These are phyloP conservation scores for Drosophila meridionalis DNA, from an alignment of 2,888 invertebrate species.

Conservation along the genomic window DNA sequence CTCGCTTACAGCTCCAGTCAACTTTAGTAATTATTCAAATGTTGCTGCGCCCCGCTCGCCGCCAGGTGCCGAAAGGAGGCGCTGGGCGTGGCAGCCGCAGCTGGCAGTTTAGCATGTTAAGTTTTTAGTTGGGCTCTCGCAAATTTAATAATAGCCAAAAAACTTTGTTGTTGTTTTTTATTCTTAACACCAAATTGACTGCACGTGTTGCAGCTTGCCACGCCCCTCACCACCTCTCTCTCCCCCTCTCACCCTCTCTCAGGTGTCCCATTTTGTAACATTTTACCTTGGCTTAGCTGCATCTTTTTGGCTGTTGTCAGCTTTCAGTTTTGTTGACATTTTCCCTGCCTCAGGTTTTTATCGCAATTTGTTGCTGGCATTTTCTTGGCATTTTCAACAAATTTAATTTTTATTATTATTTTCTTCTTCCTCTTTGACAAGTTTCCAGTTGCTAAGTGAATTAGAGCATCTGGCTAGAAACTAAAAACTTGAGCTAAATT, in stretches of 20 bases:
- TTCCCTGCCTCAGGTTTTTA: conserved; percentile 47
- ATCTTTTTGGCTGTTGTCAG: conserved; percentile 35
- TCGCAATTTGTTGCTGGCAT: conserved; percentile 54
- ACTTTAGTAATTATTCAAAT: conserved; percentile 78
- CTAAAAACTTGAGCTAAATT: conserved; percentile 63
- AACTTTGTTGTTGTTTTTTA: conserved; percentile 40
- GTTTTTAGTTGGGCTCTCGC: conserved; percentile 36
- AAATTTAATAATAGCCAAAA: conserved; percentile 73
- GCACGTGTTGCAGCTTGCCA: conserved; percentile 38
- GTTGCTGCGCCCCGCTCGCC: conserved; percentile 20
- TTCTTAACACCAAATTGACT: conserved; percentile 56
- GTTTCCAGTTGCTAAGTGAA: conserved; percentile 60
- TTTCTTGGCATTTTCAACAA: conserved; percentile 41
- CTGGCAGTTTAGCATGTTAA: conserved; percentile 47
- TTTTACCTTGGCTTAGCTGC: conserved; percentile 10
- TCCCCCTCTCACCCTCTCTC: background rate
- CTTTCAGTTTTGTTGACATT: conserved; percentile 62
- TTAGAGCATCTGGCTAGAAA: conserved; percentile 58
- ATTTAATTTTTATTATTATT: conserved; percentile 42
- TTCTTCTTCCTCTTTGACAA: conserved; percentile 40
- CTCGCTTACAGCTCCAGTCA: conserved; percentile 33
- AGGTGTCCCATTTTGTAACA: background rate
- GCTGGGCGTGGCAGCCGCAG: conserved; percentile 50
- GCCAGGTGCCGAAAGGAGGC: conserved; percentile 57
- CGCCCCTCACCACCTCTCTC: background rate